phyloP scores from a whole-genome alignment of 2,888 invertebrate species.

The Dione vanillae region DNA sequence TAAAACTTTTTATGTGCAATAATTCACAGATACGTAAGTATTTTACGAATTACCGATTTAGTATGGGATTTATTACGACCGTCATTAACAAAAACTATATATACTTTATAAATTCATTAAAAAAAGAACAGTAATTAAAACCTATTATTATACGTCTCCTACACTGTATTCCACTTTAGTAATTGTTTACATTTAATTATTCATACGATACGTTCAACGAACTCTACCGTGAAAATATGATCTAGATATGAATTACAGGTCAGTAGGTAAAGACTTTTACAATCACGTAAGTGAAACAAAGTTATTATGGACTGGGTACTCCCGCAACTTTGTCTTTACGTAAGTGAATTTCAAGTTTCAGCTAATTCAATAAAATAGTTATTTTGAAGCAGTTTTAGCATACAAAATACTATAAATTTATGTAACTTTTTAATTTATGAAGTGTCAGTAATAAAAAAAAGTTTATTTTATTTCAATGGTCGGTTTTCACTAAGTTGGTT shows the following conservation, averaged over 20 bases:
- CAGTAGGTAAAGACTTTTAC: constrained; percentile 39
- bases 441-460: too few relatives aligned
- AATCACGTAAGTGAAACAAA: constrained; percentile 31
- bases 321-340: background rate
- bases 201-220: constrained; percentile 34
- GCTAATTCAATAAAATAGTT: constrained; percentile 10
- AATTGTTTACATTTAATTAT: constrained; percentile 32
- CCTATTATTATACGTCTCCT: background rate
- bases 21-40: too few relatives aligned
- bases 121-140: background rate
- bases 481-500: too few relatives aligned
- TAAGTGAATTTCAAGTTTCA: background rate
- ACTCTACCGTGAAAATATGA: constrained; percentile 35
- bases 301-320: background rate
- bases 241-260: constrained; percentile 41
- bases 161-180: background rate
- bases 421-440: too few relatives aligned
- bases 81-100: too few relatives aligned
- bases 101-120: background rate
- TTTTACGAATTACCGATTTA: too few relatives aligned
- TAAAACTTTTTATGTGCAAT: too few relatives aligned
- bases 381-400: too few relatives aligned
- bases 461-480: too few relatives aligned
- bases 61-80: too few relatives aligned
- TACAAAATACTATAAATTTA: too few relatives aligned